A percentile compares a stretch with the other conserved stretches of the same genome.
These are phyloP conservation scores for Phrynocephalus guinanensis DNA, from an alignment of 2,797 vertebrate species.

Conservation along the genomic window DNA sequence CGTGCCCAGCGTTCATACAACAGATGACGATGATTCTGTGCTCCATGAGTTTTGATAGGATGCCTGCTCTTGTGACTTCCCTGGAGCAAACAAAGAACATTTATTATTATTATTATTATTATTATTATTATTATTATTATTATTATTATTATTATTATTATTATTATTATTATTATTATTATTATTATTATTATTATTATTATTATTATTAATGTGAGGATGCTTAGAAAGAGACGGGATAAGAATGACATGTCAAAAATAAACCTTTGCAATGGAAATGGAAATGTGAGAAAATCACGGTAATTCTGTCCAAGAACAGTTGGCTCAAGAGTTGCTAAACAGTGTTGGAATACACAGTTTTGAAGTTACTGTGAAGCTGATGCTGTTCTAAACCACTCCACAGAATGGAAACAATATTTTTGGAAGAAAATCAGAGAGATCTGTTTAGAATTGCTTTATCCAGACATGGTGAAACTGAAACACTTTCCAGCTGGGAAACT, in stretches of 20 bases:
- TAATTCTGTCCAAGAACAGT: background rate
- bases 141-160: too few species aligned
- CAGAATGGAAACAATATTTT: conserved; percentile 17
- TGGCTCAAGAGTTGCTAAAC: background rate
- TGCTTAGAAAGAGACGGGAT: background rate
- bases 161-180: too few species aligned
- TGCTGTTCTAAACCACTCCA: background rate
- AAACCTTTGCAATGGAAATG: background rate
- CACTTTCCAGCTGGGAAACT: background rate
- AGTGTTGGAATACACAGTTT: background rate
- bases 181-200: too few species aligned
- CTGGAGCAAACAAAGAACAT: conserved; percentile 73
- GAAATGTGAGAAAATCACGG: background rate
- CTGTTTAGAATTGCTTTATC: background rate
- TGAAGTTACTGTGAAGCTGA: background rate
- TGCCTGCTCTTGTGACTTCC: conserved; percentile 94
- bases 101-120: too few species aligned
- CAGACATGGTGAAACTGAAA: background rate
- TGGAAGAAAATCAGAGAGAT: conserved; percentile 2
- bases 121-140: too few species aligned
- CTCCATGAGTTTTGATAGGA: conserved; percentile 95
- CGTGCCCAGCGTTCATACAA: conserved; percentile 99
- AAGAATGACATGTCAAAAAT: background rate
- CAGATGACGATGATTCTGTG: conserved; percentile 95
- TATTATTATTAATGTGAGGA: too few species aligned